Evolutionary conservation across 2,113 vertebrate genomes (phyloP).

Genomic region (Enhydra lutris): DNA sequence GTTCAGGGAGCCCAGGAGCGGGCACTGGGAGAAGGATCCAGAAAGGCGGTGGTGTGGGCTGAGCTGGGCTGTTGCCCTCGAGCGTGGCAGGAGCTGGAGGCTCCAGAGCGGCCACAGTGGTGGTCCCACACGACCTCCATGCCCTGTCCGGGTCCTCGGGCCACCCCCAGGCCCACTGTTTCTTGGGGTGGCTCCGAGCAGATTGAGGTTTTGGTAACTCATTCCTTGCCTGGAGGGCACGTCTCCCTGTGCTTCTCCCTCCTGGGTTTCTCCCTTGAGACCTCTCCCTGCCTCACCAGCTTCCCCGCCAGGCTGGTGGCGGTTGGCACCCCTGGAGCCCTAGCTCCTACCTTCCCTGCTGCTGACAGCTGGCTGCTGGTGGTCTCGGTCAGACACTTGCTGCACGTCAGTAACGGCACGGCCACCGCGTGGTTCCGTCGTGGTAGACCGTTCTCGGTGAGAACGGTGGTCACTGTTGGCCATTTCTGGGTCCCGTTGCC

Average conservation of each 20-base stretch:
- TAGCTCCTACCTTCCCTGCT: background rate
- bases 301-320: rapidly evolving
- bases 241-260: background rate
- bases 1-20: background rate
- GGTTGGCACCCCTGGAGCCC: rapidly evolving
- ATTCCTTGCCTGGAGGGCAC: background rate
- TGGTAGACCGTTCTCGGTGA: background rate
- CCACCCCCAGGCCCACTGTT: rapidly evolving
- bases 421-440: background rate
- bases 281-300: background rate
- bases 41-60: background rate
- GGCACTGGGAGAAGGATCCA: background rate
- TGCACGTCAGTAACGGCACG: rapidly evolving
- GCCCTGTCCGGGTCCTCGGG: background rate
- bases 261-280: background rate
- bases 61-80: background rate
- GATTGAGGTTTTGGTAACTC: rapidly evolving
- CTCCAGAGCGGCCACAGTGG: rapidly evolving
- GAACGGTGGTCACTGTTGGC: background rate
- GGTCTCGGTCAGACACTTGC: rapidly evolving
- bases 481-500: background rate
- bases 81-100: background rate
- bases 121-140: background rate
- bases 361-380: background rate
- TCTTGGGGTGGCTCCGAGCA: rapidly evolving